A percentile compares a stretch with the other conserved stretches of the same genome.
Conservation (phyloP, 64 coral and sea anemone species). For the Porites lutea region DNA sequence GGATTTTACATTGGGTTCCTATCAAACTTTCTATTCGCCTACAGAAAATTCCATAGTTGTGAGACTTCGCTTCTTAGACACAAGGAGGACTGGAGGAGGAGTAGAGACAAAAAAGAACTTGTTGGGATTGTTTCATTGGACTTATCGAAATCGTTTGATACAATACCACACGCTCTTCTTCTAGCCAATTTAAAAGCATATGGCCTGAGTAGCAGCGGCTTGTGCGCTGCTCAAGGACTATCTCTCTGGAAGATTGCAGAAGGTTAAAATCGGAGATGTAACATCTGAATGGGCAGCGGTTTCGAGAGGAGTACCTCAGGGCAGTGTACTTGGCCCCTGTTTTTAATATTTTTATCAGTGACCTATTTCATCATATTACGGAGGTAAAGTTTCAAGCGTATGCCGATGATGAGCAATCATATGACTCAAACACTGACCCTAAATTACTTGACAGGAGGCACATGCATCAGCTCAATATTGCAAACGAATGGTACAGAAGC, state of each 20-base stretch:
- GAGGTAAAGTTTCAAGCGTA: too few relatives aligned
- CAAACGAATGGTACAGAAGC: too few relatives aligned
- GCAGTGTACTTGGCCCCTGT: neutral
- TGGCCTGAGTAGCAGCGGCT: too few relatives aligned
- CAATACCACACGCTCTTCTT: too few relatives aligned
- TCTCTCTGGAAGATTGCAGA: too few relatives aligned
- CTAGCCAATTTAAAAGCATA: too few relatives aligned
- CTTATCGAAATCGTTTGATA: too few relatives aligned
- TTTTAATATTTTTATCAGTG: constrained; percentile 27
- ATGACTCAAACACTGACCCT: constrained; percentile 51
- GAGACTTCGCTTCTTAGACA: neutral
- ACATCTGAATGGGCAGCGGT: neutral
- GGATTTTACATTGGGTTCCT: too few relatives aligned
- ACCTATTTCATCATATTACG: constrained; percentile 33
- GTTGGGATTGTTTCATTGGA: neutral
- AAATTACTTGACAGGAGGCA: neutral
- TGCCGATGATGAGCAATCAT: too few relatives aligned
- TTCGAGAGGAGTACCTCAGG: neutral
- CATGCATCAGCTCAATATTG: too few relatives aligned
- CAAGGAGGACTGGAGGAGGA: too few relatives aligned
- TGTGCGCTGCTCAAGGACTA: constrained; percentile 1
- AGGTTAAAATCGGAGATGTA: neutral
- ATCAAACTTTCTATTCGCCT: neutral
- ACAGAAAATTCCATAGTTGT: neutral
- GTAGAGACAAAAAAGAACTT: neutral